These are phyloP conservation scores for Drosophila leonis DNA, from an alignment of 2,888 invertebrate genomes.

Conservation along the genomic window DNA sequence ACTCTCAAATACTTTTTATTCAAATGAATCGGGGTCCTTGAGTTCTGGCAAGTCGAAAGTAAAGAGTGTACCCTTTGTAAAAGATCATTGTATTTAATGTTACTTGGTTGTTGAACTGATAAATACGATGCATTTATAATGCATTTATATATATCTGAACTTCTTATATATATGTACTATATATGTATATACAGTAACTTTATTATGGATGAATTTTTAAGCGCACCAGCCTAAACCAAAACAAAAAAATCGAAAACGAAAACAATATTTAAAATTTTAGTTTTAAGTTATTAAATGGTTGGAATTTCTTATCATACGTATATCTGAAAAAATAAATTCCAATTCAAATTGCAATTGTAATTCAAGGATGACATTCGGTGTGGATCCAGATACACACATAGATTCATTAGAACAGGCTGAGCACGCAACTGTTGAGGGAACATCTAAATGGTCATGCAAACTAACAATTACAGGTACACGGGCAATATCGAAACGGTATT, in stretches of 20 bases:
- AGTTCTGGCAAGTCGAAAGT: not conserved
- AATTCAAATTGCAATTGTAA: slow-evolving; percentile 42
- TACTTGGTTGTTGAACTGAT: not conserved
- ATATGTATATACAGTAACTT: not conserved
- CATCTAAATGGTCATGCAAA: slow-evolving; percentile 99
- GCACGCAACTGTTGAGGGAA: slow-evolving; percentile 99
- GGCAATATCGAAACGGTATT: slow-evolving; percentile 15
- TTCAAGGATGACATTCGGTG: slow-evolving; percentile 97
- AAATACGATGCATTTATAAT: not conserved
- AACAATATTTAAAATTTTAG: not conserved
- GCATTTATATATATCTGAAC: not conserved
- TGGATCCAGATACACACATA: slow-evolving; percentile 98
- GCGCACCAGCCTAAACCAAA: slow-evolving; percentile 33
- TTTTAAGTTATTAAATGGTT: slow-evolving; percentile 16
- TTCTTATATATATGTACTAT: not conserved
- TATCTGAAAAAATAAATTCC: slow-evolving; percentile 57
- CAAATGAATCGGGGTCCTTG: not conserved
- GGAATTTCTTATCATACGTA: slow-evolving; percentile 23
- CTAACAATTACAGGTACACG: slow-evolving; percentile 98
- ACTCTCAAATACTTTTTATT: not conserved
- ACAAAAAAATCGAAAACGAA: not conserved
- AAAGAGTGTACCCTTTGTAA: not conserved
- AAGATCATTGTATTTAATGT: not conserved
- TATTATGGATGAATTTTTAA: not conserved
- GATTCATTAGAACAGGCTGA: slow-evolving; percentile 99